Evolutionary conservation across 2,888 invertebrate genomes (phyloP), one percentile per base, ranked within the genome.

Genomic region (Ochlodes sylvanus): DNA sequence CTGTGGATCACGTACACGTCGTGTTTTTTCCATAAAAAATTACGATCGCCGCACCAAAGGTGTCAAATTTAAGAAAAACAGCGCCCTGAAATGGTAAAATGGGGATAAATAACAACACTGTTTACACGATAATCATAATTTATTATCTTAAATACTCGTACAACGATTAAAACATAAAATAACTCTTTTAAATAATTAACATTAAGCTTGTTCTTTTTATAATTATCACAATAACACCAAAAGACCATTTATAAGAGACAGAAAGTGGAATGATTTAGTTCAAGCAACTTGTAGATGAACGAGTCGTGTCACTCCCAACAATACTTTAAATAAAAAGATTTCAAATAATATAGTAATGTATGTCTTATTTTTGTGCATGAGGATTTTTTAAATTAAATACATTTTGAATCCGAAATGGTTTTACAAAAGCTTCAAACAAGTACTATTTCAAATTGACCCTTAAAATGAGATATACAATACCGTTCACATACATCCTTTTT

Each of bases 91-190:
- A 27, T 4, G 27, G 2, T 27, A 27, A 27, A 27, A 27, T 4
- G 27, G 27, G 38, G 38, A 38, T 27, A 34, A 34, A 27, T 38
- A 21, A 57, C 72, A 58, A 50, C 15, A 57, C 44, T 7, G 15
- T 60, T 52, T 19, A 54, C 52, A 66, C 58, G 52, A 60, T 58
- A 27, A 54, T 66, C 60, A 32, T 85, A 82, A 79, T 91, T 89
- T 84, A 88, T 89, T 87, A 86, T 84, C 86, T 88, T 91, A 89
- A 87, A 87, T 88, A n/a, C n/a, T n/a, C n/a, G n/a, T n/a, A 91
- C 85, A 92, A 90, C 90, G 91, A 90, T 90, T 90, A 90, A 88
- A 93, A 92, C 89, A 87, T 86, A 92, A 92, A 89, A 91, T 87
- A 92, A 89, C 87, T 87, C 82, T 89, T 86, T 89, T 85, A 88